Base-by-base conservation (phyloP, 2,797 vertebrate species). In the Parauchenoglanis ngamensis region DNA sequence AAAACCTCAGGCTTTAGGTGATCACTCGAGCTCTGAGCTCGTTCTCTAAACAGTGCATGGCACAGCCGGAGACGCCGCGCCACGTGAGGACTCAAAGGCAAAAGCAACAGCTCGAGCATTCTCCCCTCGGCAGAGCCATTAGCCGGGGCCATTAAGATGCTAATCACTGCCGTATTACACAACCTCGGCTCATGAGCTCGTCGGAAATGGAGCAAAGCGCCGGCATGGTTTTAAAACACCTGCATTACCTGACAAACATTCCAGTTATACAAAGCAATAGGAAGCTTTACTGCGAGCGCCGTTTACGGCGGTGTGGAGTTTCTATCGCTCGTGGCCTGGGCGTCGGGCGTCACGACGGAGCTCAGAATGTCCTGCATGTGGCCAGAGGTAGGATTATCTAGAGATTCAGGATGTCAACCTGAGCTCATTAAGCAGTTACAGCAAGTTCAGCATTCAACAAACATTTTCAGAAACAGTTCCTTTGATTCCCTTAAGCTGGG, bases 1-100 rank as follows among this genome's bases (percentile, higher is more conserved):
- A 56, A 92, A 90, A 93, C 93, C 89, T 85, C 35, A 44, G 63
- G 44, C 70, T 85, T 89, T 87, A 90, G 77, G 91, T 91, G 83
- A 86, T 85, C 76, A 90, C 86, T 88, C 87, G 86, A 85, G 65
- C 61, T 19, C n/a, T 17, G 59, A 63, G 7, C 65, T 59, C 46
- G 4, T 80, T 83, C 28, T 75, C 65, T 79, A 87, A 73, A 31
- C 78, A 46, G 46, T 35, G 59, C 44, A 73, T 46, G 65, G 65
- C 54, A 57, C 76, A 86, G 83, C 70, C 4, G 44, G 44, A 83
- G 65, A 70, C 28, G 73, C 10, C 46, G 2, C 44, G 65, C 52
- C 54, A 79, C 21, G 19, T 54, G 83, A 77, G 19, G 63, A 52
- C 52, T 85, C 56, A 81, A 28, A 65, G 15, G 63, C 56, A 56